Evolutionary conservation across 2,113 vertebrate species (phyloP), one percentile per base, ranked within the genome.

Genomic region (Micronycteris hirsuta): DNA sequence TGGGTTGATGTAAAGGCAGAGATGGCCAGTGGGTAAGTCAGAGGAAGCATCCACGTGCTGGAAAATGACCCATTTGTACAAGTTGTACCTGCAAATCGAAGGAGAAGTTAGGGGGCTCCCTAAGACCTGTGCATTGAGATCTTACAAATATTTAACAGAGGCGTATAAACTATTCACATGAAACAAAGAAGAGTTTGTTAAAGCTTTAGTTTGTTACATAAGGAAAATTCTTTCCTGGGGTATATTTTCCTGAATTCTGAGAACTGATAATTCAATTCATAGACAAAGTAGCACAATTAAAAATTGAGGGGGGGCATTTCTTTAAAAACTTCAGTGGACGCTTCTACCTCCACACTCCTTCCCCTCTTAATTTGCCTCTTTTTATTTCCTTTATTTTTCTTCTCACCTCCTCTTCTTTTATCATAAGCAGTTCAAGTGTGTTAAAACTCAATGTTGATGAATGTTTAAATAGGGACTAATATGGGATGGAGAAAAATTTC

Each of bases 211-310:
- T 71, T 63, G 33, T 52, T 67, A 38, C 5, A 14, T 7, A 56
- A 17, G n/a, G 73, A 2, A 16, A 24, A 38, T 82, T 52, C 67
- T 67, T 36, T 26, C 22, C 78, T 36, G 56, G 10, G 6, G 47
- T 68, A 43, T 24, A 67, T 86, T 78, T 82, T 84, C 16, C 28
- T 70, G 41, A 49, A 68, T 93, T 95, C 81, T 17, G 28, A 43
- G 65, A 94, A 61, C 16, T 86, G 56, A 95, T 88, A 52, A 90
- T 65, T 96, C 73, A 92, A 33, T 83, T 92, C 36, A 24, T 31
- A 10, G 15, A 92, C 0, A 5, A 97, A 95, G 63, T n/a, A 58
- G 91, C 94, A 82, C 3, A 96, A 91, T 76, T 86, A 95, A 91
- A 65, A 86, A 74, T 45, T 95, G 24, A 68, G 56, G 56, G 73